Base-by-base conservation (phyloP, 2,888 invertebrate species). In the Leptinotarsa peninsularis region DNA sequence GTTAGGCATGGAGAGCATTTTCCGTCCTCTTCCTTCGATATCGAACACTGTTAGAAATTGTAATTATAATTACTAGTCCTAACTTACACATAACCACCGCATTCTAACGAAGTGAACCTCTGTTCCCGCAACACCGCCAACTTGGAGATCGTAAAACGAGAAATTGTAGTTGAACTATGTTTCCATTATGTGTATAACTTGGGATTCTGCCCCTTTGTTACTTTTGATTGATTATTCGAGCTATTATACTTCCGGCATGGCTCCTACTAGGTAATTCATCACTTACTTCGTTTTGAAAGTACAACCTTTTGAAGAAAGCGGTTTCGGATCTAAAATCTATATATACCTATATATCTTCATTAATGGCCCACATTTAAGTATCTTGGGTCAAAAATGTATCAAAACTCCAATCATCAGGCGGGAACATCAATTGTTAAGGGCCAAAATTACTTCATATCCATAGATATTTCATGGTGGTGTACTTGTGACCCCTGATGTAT, bases 41-140 rank as follows among this genome's bases (percentile, higher is more conserved):
- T 74, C 71, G 74, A 75, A 79, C 77, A 72, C 76, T 77, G 78
- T 78, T 78, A 78, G 78, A 80, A 79, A 81, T 84, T 82, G 83
- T 83, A 83, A 85, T 85, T 84, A 83, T 83, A 85, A 84, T 84
- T 82, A 84, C 84, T 81, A 78, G 82, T 80, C 81, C 83, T 82
- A 83, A 85, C 82, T 85, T 81, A 78, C 81, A 81, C 76, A 75
- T 76, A 78, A 81, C 75, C 77, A 79, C 79, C 79, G 75, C 80
- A 79, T 78, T 80, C 81, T 81, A 82, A 80, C 81, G 79, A 80
- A 81, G 23, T 71, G 67, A 78, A 77, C 76, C 78, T 74, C 74
- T 70, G 54, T 67, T 71, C 54, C 54, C 67, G 43, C 67, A 23
- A n/a, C 49, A 7, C 66, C 78, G 63, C 74, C 74, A 79, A 81